Percentiles rank a stretch among this genome's conserved stretches.
Evolutionary conservation across 2,113 vertebrate genomes (phyloP).

Genomic region (Naja naja): DNA sequence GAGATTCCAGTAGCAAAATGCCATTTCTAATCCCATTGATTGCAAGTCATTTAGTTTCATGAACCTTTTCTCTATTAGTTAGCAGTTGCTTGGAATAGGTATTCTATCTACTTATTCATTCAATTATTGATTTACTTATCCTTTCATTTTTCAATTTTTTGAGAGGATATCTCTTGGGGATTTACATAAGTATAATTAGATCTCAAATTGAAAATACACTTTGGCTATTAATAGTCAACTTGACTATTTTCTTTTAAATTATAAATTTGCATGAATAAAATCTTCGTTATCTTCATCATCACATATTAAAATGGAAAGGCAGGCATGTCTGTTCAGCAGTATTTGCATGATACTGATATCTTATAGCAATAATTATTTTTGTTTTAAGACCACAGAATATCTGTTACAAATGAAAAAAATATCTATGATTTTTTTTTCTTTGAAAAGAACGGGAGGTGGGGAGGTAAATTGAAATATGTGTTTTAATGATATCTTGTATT

Average conservation of each 20-base stretch:
- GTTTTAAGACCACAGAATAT: no score
- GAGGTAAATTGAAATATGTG: background rate
- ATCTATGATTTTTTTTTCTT: background rate
- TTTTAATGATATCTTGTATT: background rate
- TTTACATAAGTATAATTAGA: background rate
- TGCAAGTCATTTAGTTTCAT: background rate
- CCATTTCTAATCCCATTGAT: background rate
- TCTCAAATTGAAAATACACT: background rate
- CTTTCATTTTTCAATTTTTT: background rate
- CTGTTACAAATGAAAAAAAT: background rate
- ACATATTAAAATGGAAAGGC: background rate
- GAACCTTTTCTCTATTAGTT: background rate
- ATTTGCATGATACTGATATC: background rate
- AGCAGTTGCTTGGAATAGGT: no score
- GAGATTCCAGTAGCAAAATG: background rate
- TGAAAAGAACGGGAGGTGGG: background rate
- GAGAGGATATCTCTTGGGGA: background rate
- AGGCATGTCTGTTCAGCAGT: background rate
- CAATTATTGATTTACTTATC: background rate
- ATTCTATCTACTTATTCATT: background rate
- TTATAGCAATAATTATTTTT: background rate
- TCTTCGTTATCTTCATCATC: background rate
- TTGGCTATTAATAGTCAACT: background rate
- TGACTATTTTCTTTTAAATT: background rate
- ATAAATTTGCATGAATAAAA: background rate